These are phyloP conservation scores for Ethmia dodecea DNA, from an alignment of 2,888 invertebrate genomes.

Conservation along the genomic window DNA sequence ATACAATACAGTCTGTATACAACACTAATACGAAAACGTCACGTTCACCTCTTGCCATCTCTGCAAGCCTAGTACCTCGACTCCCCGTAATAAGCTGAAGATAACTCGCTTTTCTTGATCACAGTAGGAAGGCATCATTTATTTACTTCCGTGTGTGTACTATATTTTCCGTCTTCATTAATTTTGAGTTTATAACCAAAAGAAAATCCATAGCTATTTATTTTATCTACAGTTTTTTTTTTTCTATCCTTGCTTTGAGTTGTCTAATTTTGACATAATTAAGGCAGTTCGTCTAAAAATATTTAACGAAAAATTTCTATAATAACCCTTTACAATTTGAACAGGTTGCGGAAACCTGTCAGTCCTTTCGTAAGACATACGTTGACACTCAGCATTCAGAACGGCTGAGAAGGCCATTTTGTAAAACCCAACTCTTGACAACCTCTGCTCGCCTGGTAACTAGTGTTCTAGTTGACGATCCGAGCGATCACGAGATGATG, in stretches of 20 bases:
- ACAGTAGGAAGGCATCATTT: constrained; percentile 50
- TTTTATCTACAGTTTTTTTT: background rate
- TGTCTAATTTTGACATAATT: too few relatives aligned
- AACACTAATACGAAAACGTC: constrained; percentile 54
- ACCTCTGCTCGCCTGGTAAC: constrained; percentile 54
- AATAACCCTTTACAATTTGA: too few relatives aligned
- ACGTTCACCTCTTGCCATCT: constrained; percentile 53
- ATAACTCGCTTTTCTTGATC: constrained; percentile 72
- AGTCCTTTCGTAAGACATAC: constrained; percentile 45
- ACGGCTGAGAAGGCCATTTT: constrained; percentile 30
- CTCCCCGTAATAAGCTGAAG: constrained; percentile 75
- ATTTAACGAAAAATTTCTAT: too few relatives aligned
- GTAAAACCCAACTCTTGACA: constrained; percentile 29
- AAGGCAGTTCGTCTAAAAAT: too few relatives aligned
- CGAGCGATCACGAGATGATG: constrained; percentile 54
- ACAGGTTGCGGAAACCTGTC: constrained; percentile 25
- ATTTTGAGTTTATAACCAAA: constrained; percentile 5
- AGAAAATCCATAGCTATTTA: constrained; percentile 2
- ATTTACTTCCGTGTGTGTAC: constrained; percentile 59
- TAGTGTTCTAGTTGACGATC: constrained; percentile 75
- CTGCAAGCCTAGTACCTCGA: constrained; percentile 65
- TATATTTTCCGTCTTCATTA: constrained; percentile 23
- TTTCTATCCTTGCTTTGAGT: too few relatives aligned
- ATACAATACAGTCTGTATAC: constrained; percentile 14
- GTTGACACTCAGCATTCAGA: constrained; percentile 41